phyloP scores from a whole-genome alignment of 2,113 vertebrate genomes.

The Bungarus multicinctus region DNA sequence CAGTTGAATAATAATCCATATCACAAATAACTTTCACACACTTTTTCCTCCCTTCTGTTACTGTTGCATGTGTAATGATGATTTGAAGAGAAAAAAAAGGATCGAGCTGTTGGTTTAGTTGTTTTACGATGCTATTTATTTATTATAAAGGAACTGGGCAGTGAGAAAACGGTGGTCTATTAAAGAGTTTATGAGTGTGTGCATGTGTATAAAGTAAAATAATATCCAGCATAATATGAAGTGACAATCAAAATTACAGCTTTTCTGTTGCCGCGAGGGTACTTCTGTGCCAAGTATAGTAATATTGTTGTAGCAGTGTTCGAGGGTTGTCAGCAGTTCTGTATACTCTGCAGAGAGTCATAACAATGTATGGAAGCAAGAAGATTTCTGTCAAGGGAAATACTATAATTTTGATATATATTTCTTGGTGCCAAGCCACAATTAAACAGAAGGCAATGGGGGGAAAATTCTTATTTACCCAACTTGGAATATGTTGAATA shows the following conservation, averaged over 20 bases:
- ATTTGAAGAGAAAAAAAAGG: constrained; percentile 20
- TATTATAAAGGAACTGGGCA: constrained; percentile 69
- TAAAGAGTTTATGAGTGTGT: constrained; percentile 73
- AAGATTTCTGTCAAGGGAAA: constrained; percentile 86
- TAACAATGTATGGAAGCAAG: constrained; percentile 81
- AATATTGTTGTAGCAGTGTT: constrained; percentile 85
- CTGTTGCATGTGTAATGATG: not conserved
- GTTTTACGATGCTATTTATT: constrained; percentile 74
- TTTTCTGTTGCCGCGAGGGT: constrained; percentile 81
- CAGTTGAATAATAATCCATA: constrained; percentile 50
- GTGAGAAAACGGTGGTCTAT: constrained; percentile 74
- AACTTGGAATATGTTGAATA: constrained; percentile 74
- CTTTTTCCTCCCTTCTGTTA: constrained; percentile 44
- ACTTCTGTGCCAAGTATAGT: constrained; percentile 82
- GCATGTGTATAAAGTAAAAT: constrained; percentile 78
- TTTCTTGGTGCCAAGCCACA: constrained; percentile 85
- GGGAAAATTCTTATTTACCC: constrained; percentile 73
- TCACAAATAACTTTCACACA: constrained; percentile 49
- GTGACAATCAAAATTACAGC: constrained; percentile 89
- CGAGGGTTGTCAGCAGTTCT: constrained; percentile 87
- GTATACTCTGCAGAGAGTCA: constrained; percentile 82
- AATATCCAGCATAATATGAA: constrained; percentile 84
- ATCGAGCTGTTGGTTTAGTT: constrained; percentile 56
- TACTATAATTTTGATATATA: constrained; percentile 85
- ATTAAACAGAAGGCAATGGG: constrained; percentile 76